Evolutionary conservation across 2,797 vertebrate species (phyloP).

Genomic region (Cetoscarus ocellatus): DNA sequence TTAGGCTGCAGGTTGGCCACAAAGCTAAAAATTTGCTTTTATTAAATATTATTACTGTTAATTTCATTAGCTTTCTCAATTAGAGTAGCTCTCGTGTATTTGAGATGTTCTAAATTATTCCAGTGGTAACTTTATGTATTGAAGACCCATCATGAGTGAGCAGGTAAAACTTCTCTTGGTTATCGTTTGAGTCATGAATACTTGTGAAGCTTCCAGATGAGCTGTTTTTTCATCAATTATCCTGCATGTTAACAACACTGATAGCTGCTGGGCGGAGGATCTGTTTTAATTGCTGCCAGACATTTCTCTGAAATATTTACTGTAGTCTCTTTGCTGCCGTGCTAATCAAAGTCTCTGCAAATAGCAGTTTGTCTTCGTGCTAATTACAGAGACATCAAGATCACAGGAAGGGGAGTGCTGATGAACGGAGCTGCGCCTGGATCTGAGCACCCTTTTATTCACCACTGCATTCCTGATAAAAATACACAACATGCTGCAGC

Average conservation of each 20-base stretch:
- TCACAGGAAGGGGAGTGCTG: conserved; percentile 31
- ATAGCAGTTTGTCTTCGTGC: conserved; percentile 40
- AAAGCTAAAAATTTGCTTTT: too few species aligned
- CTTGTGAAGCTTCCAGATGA: too few species aligned
- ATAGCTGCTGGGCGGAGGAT: neutral
- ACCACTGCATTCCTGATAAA: neutral
- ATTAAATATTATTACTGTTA: too few species aligned
- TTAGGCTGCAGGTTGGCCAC: too few species aligned
- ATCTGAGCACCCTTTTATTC: conserved; percentile 20
- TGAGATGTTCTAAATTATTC: too few species aligned
- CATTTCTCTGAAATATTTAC: conserved; percentile 36
- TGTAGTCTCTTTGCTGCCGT: conserved; percentile 1
- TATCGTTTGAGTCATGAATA: too few species aligned
- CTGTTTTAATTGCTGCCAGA: conserved; percentile 15
- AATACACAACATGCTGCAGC: neutral
- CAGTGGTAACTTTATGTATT: too few species aligned
- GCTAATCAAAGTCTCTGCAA: conserved; percentile 45
- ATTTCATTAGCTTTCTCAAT: too few species aligned
- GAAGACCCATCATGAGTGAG: too few species aligned
- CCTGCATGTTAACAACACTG: neutral
- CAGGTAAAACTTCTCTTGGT: too few species aligned
- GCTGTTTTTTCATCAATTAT: neutral
- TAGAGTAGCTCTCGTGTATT: too few species aligned
- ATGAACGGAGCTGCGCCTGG: conserved; percentile 16
- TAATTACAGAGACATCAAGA: conserved; percentile 41